Evolutionary conservation across 2,113 vertebrate genomes (phyloP), one percentile per base, ranked within the genome.

Genomic region (Clarias batrachus): DNA sequence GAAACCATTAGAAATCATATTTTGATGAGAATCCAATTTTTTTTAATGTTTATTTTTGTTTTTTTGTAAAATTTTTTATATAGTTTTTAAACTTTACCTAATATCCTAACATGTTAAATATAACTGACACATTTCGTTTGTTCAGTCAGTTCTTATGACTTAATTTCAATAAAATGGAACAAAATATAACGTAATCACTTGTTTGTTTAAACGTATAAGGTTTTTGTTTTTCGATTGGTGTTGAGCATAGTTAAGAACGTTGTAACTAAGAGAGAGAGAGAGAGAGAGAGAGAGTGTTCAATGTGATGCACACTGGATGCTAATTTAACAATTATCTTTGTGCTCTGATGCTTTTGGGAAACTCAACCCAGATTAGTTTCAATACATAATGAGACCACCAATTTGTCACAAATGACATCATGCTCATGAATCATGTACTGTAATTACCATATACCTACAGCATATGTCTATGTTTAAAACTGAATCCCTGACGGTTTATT

Each of bases 241-340:
- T 14, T 78, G 27, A 30, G 30, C 8, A 37, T 37, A 21, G 56
- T 80, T 21, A 59, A 21, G 11, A 80, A 33, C 17, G 59, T 79
- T 25, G 56, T 78, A 56, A 17, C 14, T 56, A 14, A 5, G 27
- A 14, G 25, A 3, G n/a, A 78, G 76, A 30, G 54, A 7, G 41
- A 48, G 5, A 48, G 52, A 6, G 27, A 14, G 25, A 3, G 14
- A 59, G 54, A 11, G 54, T 59, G 56, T 59, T 21, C 3, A 60
- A 4, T 23, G 56, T 79, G 76, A 79, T 57, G 54, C 54, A 79
- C 23, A 37, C 41, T 52, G 48, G 48, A 77, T 77, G 23, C 23
- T 52, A 77, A 77, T 77, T 77, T 77, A 77, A 54, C 48, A n/a
- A 77, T 54, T 12, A 77, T 52, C 48, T 52, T 77, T 54, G 73